Base-by-base conservation (phyloP, 2,888 invertebrate genomes). In the Ashinkailepas kermadecensis region DNA sequence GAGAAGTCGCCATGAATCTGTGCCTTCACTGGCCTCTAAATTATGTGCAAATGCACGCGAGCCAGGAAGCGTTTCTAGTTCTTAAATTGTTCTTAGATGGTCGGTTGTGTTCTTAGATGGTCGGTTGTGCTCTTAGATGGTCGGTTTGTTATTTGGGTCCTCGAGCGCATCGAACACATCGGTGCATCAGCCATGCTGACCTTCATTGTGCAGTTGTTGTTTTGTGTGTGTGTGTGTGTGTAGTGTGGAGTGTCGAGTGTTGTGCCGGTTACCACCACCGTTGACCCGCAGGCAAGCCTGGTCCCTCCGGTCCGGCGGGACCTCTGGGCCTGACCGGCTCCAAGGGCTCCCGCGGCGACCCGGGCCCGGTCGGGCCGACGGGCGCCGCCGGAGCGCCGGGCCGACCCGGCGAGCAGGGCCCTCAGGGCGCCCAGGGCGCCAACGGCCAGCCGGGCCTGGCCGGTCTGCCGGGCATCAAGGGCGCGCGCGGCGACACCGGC, bases 381-480 rank as follows among this genome's bases (percentile, higher is more conserved):
- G 94, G 94, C 54, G 89, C 92, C 81, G 90, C 91, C 87, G 94
- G 94, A n/a, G 90, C 92, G 56, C 92, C 93, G 13, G 95, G 95
- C 82, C 88, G 93, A 84, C 92, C 93, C 4, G 95, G 95, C 86
- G 92, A 93, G 86, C 88, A 91, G 81, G 95, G 94, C 84, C 89
- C 90, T 56, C 83, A 93, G 93, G 94, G 94, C 58, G 90, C 90
- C 86, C 91, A 92, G 86, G 95, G 94, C 81, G 90, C 90, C 82
- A 87, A 90, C 78, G 93, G 93, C 10, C 90, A 91, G 79, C 89
- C 91, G 25, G 95, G 96, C 64, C 86, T 90, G 59, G 89, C 92
- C 78, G 95, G 95, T 70, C 88, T 90, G 57, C 89, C 90, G 0
- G 93, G 93, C 59, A 87, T 90, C 82, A 94, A 94, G 87, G 94